Evolutionary conservation across 1,140 invertebrate genomes (phyloP).

Genomic region (Andrena cerasifolii): DNA sequence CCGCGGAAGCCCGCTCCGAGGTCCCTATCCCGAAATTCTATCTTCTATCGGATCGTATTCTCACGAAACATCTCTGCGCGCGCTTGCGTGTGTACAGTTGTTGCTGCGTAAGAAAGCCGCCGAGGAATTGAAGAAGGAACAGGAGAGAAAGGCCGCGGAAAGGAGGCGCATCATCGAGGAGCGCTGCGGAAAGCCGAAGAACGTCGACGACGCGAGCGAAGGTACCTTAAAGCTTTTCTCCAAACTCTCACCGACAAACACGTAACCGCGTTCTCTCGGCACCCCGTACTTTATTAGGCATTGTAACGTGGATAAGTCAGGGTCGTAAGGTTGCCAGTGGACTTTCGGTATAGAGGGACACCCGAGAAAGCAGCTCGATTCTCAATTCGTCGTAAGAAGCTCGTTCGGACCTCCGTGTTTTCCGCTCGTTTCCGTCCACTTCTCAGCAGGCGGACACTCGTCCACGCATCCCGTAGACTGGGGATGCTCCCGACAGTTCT

Average conservation of each 20-base stretch:
- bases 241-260: neutral
- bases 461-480: neutral
- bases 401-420: too few species aligned
- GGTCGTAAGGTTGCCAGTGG: neutral
- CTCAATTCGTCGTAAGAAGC: neutral
- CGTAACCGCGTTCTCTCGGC: constrained; percentile 9
- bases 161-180: constrained; percentile 98
- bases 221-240: constrained; percentile 83
- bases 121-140: constrained; percentile 99
- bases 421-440: neutral
- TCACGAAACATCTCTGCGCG: too few species aligned
- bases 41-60: too few species aligned
- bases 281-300: constrained; percentile 2
- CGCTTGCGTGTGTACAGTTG: constrained; percentile 84
- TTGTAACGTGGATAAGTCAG: neutral
- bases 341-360: too few species aligned
- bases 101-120: constrained; percentile 99
- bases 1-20: neutral
- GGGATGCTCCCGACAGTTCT: neutral
- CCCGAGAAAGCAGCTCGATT: neutral
- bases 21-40: neutral
- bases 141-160: constrained; percentile 98
- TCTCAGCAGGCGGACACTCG: constrained; percentile 31
- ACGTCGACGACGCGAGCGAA: constrained; percentile 96
- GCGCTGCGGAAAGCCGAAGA: constrained; percentile 94